Conservation (phyloP, 2,888 invertebrate species). For the Agriopis marginaria region DNA sequence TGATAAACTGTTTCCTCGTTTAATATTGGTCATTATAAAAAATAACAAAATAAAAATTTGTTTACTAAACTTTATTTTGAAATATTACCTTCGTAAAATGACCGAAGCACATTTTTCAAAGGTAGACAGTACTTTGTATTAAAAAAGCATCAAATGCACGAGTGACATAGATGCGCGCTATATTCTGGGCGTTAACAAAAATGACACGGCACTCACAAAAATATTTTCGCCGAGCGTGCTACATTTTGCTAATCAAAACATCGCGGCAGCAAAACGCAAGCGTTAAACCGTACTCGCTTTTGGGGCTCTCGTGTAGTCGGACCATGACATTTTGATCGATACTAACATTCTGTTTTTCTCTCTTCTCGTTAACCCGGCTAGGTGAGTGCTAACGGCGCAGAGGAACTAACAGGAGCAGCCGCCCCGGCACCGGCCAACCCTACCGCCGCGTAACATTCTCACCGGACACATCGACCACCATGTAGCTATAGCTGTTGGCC, state of each 20-base stretch:
- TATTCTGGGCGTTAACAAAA: background rate
- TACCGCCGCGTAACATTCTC: constrained; percentile 80
- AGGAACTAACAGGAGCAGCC: constrained; percentile 83
- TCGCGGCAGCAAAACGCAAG: constrained; percentile 65
- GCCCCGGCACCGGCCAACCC: constrained; percentile 67
- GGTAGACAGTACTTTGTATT: too few relatives aligned
- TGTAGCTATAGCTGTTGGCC: constrained; percentile 86
- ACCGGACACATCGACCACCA: constrained; percentile 84
- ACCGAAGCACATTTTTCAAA: too few relatives aligned
- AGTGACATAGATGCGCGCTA: too few relatives aligned
- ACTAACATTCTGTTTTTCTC: constrained; percentile 91
- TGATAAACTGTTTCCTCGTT: too few relatives aligned
- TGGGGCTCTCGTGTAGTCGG: constrained; percentile 76
- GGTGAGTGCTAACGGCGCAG: constrained; percentile 92
- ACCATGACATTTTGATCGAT: constrained; percentile 85
- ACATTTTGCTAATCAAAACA: constrained; percentile 7
- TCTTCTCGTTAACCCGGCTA: constrained; percentile 91
- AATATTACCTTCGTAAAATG: too few relatives aligned
- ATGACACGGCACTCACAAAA: background rate
- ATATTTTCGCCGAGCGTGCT: constrained; percentile 18
- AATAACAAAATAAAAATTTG: too few relatives aligned
- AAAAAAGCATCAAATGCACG: too few relatives aligned
- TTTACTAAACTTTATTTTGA: too few relatives aligned
- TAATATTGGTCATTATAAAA: too few relatives aligned
- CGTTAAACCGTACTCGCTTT: constrained; percentile 70